Base-by-base conservation (phyloP, 35 echinoderm and acorn worm genomes). In the Chiridota heheva region DNA sequence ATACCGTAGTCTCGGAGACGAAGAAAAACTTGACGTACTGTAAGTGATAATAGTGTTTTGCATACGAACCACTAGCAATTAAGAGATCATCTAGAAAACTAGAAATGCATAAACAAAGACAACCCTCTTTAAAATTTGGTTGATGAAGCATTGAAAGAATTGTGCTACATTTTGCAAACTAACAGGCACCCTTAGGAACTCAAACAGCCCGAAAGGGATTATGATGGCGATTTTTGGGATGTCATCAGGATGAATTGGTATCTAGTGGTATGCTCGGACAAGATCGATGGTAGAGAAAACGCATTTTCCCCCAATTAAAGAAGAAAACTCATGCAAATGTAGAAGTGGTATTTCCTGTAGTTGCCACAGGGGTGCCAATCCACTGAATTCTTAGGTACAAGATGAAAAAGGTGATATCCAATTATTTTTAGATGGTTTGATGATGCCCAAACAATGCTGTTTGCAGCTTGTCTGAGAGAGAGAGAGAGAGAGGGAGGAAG, bases 301-400 rank as follows among this genome's bases (percentile, higher is more conserved):
- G 29, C 7, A 40, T 24, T 58, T 70, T 0, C 86, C n/a, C n/a
- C 86, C 20, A 5, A 90, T 40, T 43, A 41, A 24, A n/a, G 48
- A 4, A 15, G 69, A 49, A 32, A 82, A 83, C 38, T 90, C 80
- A 6, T 90, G 68, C 7, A 90, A 49, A 51, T 83, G 87, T 2
- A 69, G 87, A 1, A 84, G 40, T 20, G 87, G 87, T 32, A 83
- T 83, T n/a, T 33, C 65, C 0, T 44, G 44, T 70, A n/a, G n/a
- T n/a, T n/a, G n/a, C n/a, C n/a, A n/a, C 36, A 89, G 10, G 86
- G 86, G 5, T 51, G 62, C 77, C 86, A 88, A 46, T 88, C 77
- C 0, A 58, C 60, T 13, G 59, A 37, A 31, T 51, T 81, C 31
- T 87, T 87, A 7, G 84, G 61, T 10, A 82, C 86, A 77, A 82